Evolutionary conservation across 2,797 vertebrate genomes (phyloP).

Genomic region (Rhinoraja longicauda): DNA sequence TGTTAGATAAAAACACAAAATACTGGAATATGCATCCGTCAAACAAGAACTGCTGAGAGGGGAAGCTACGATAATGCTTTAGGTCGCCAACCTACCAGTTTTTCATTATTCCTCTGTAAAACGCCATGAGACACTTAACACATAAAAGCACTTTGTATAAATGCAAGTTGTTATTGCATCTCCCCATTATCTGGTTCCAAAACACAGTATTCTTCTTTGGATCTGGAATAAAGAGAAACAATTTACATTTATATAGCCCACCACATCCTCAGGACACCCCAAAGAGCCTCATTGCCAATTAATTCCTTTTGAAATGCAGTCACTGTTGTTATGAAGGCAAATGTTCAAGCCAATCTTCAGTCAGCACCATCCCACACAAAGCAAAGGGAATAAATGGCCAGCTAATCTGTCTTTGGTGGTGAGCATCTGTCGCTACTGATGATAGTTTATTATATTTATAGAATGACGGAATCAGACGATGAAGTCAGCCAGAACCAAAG

Average conservation of each 20-base stretch:
- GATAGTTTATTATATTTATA: neutral
- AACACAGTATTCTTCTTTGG: constrained; percentile 8
- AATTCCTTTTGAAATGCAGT: constrained; percentile 7
- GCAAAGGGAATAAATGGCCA: constrained; percentile 26
- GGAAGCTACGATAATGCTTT: neutral
- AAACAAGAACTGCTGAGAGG: neutral
- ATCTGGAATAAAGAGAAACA: constrained; percentile 16
- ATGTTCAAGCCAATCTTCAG: constrained; percentile 7
- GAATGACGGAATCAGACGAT: neutral
- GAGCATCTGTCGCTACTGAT: neutral
- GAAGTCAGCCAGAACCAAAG: neutral
- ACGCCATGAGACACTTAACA: neutral
- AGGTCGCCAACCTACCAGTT: neutral
- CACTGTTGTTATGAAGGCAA: neutral
- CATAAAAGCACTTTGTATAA: constrained; percentile 5
- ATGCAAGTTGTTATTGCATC: constrained; percentile 32
- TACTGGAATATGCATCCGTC: neutral
- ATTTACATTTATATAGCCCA: constrained; percentile 14
- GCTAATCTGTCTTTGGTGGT: constrained; percentile 7
- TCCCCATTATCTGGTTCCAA: neutral
- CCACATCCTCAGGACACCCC: neutral
- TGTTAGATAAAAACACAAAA: neutral
- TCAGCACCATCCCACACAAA: neutral
- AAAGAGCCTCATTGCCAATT: constrained; percentile 9
- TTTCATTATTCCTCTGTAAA: constrained; percentile 6